A percentile compares a stretch with the other conserved stretches of the same genome.
Evolutionary conservation across 2,888 invertebrate genomes (phyloP).

Genomic region (Keiferia lycopersicella): DNA sequence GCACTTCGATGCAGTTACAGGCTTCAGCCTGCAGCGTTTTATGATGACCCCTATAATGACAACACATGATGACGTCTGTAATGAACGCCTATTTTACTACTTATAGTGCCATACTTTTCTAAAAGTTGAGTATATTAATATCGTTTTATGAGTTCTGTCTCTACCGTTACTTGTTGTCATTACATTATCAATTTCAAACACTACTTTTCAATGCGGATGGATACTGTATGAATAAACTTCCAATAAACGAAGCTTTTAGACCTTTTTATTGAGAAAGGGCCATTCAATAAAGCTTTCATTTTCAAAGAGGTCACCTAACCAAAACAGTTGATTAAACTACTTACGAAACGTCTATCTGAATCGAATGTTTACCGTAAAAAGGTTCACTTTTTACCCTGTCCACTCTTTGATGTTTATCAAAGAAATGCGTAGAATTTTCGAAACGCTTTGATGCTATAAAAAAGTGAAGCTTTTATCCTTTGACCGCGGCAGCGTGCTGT

Average conservation of each 20-base stretch:
- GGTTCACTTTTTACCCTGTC: slow-evolving; percentile 34
- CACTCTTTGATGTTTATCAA: slow-evolving; percentile 58
- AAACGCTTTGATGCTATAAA: slow-evolving; percentile 57
- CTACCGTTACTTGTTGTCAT: too few species aligned
- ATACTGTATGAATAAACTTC: neutral
- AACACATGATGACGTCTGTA: too few species aligned
- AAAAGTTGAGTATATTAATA: too few species aligned
- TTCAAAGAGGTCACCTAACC: slow-evolving; percentile 4
- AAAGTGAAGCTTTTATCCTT: slow-evolving; percentile 61
- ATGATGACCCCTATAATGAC: slow-evolving; percentile 18
- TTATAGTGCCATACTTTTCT: too few species aligned
- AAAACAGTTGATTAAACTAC: slow-evolving; percentile 28
- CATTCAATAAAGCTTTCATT: slow-evolving; percentile 12
- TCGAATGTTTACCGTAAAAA: slow-evolving; percentile 33
- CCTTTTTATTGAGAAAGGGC: neutral
- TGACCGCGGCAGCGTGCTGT: slow-evolving; percentile 61
- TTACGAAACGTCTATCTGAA: slow-evolving; percentile 16
- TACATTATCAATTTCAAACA: neutral
- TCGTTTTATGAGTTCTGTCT: too few species aligned
- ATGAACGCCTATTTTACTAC: too few species aligned
- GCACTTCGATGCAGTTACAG: slow-evolving; percentile 29
- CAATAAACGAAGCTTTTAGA: neutral
- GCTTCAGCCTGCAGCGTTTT: slow-evolving; percentile 29
- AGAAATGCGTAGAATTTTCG: slow-evolving; percentile 56
- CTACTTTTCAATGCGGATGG: neutral